Percentiles rank a stretch among this genome's conserved stretches.
These are phyloP conservation scores for Grantiella picta DNA, from an alignment of 2,113 vertebrate species.

Conservation along the genomic window DNA sequence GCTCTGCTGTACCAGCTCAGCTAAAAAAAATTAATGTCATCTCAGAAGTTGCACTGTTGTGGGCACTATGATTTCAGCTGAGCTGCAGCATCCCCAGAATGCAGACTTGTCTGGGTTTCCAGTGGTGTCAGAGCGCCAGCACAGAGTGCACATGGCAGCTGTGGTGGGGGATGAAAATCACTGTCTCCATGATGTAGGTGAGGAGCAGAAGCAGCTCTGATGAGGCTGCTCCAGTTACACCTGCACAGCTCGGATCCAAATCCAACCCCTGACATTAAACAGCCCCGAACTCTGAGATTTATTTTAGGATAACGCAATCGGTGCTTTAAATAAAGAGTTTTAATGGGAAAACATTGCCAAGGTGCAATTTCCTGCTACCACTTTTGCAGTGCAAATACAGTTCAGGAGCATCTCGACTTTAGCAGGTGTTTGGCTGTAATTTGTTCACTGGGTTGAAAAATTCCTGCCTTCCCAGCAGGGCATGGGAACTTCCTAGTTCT, in stretches of 20 bases:
- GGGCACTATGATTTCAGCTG: neutral
- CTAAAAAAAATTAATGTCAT: neutral
- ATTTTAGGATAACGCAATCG: neutral
- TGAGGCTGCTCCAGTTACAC: neutral
- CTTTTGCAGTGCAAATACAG: neutral
- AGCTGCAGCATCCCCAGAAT: neutral
- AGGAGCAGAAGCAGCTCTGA: neutral
- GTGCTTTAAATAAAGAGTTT: neutral
- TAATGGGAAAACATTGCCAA: neutral
- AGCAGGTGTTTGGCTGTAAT: neutral
- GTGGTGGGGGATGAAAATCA: fast-evolving
- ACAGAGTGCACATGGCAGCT: neutral
- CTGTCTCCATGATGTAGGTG: neutral
- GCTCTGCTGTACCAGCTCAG: neutral
- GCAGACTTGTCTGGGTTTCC: neutral
- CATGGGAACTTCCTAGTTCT: neutral
- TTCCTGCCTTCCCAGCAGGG: neutral
- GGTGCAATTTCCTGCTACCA: neutral
- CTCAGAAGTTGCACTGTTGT: neutral
- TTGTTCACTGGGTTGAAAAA: neutral
- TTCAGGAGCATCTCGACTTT: neutral
- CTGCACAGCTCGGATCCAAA: neutral
- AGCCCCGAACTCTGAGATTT: neutral
- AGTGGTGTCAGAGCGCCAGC: neutral
- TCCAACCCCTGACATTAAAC: neutral